A percentile compares a stretch with the other conserved stretches of the same genome.
These are phyloP conservation scores for Nasonia oneida DNA, from an alignment of 2,888 invertebrate genomes.

Conservation along the genomic window DNA sequence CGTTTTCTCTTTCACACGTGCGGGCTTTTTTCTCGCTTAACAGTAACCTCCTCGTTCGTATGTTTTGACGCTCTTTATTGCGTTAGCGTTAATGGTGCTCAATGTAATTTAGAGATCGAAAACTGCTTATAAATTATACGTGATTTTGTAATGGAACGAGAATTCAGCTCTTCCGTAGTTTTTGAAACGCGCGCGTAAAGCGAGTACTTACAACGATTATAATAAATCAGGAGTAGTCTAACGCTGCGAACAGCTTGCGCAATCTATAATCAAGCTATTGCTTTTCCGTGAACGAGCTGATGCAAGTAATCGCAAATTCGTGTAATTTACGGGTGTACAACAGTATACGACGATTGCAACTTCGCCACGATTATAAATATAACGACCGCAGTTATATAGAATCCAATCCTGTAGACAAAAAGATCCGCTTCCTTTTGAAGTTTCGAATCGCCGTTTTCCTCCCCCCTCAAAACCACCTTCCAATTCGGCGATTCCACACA, in stretches of 20 bases:
- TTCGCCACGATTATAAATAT: neutral
- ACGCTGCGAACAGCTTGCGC: neutral
- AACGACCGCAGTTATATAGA: too few species aligned
- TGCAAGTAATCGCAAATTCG: neutral
- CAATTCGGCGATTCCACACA: neutral
- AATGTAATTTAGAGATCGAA: too few species aligned
- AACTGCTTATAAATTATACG: neutral
- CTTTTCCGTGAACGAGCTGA: neutral
- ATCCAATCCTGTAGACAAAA: neutral
- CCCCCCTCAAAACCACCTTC: neutral
- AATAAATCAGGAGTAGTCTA: neutral
- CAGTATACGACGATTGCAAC: neutral
- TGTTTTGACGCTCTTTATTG: slow-evolving; percentile 12
- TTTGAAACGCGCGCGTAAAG: too few species aligned
- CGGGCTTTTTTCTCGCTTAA: neutral
- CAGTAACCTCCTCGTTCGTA: neutral
- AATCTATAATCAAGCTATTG: neutral
- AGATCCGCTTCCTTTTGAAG: neutral
- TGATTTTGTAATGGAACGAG: too few species aligned
- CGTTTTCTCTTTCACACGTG: slow-evolving; percentile 46
- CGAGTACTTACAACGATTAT: neutral
- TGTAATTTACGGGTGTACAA: neutral
- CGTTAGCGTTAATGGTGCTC: neutral
- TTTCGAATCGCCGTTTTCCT: neutral
- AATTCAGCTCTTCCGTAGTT: too few species aligned